Conservation (phyloP, 2,888 invertebrate genomes). For the Drosophila borealis region DNA sequence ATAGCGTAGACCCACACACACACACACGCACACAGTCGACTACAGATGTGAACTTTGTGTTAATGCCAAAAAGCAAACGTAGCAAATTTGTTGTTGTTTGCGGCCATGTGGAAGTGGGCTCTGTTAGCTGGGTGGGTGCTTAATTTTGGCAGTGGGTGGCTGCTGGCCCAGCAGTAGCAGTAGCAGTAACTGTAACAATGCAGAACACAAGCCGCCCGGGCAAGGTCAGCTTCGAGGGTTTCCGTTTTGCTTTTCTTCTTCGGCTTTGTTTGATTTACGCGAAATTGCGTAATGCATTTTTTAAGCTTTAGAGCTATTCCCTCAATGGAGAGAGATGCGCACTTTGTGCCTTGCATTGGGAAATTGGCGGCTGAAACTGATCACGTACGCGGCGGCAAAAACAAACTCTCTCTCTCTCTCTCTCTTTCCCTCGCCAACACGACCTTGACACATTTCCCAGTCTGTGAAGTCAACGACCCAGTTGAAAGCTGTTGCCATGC, state of each 20-base stretch:
- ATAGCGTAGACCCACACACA: constrained; percentile 38
- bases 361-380: constrained; percentile 51
- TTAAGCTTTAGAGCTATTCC: constrained; percentile 45
- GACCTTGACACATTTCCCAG: constrained; percentile 63
- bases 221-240: constrained; percentile 59
- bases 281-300: constrained; percentile 61
- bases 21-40: constrained; percentile 16
- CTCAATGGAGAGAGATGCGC: constrained; percentile 28
- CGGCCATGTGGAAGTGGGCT: constrained; percentile 12
- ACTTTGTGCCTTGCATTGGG: constrained; percentile 50
- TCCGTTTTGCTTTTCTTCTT: constrained; percentile 38
- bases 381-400: constrained; percentile 55
- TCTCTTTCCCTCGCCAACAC: neutral
- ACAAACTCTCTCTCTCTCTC: constrained; percentile 8
- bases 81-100: constrained; percentile 43
- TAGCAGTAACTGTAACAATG: neutral
- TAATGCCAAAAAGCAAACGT: constrained; percentile 72
- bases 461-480: constrained; percentile 54
- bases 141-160: constrained; percentile 2
- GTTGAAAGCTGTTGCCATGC: constrained; percentile 21
- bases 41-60: constrained; percentile 75
- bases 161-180: constrained; percentile 18
- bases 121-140: constrained; percentile 7
- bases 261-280: constrained; percentile 48
- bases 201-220: constrained; percentile 54